A percentile compares a stretch with the other conserved stretches of the same genome.
Conservation (phyloP, 2,113 vertebrate species). For the Nansenia antarctica region DNA sequence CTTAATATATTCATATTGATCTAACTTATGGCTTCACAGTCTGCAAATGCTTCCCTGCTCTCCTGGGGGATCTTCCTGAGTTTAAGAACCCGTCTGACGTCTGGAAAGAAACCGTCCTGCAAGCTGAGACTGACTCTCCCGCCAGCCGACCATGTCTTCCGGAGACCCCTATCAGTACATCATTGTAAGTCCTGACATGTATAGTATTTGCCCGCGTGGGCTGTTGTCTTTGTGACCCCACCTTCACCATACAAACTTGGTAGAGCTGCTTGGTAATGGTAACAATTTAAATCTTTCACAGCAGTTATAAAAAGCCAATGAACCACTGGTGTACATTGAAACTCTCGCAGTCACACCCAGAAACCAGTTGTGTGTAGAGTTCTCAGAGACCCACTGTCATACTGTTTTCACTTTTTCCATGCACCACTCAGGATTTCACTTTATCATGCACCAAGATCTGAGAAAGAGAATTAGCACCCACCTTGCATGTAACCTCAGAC, state of each 20-base stretch:
- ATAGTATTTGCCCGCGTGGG: too few relatives aligned
- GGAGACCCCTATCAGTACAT: constrained; percentile 89
- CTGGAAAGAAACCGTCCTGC: constrained; percentile 2
- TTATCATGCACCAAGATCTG: not conserved
- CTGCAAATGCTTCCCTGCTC: constrained; percentile 28
- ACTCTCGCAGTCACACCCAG: too few relatives aligned
- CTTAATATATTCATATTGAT: too few relatives aligned
- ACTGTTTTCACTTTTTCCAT: not conserved
- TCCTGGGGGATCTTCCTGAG: constrained; percentile 49
- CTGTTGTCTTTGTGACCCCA: too few relatives aligned
- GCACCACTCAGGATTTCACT: not conserved
- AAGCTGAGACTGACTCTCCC: constrained; percentile 3
- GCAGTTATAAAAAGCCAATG: too few relatives aligned
- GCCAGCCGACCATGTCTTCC: constrained; percentile 77
- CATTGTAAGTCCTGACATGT: constrained; percentile 80
- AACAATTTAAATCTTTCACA: too few relatives aligned
- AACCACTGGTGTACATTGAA: not conserved
- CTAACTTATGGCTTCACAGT: constrained; percentile 28
- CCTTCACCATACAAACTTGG: too few relatives aligned
- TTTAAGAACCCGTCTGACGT: constrained; percentile 24
- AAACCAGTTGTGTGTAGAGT: not conserved
- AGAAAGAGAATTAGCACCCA: not conserved
- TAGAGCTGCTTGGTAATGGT: too few relatives aligned
- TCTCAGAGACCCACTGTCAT: not conserved
- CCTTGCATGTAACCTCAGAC: not conserved